Base-by-base conservation (phyloP, 2,113 vertebrate genomes). In the Apaloderma vittatum region DNA sequence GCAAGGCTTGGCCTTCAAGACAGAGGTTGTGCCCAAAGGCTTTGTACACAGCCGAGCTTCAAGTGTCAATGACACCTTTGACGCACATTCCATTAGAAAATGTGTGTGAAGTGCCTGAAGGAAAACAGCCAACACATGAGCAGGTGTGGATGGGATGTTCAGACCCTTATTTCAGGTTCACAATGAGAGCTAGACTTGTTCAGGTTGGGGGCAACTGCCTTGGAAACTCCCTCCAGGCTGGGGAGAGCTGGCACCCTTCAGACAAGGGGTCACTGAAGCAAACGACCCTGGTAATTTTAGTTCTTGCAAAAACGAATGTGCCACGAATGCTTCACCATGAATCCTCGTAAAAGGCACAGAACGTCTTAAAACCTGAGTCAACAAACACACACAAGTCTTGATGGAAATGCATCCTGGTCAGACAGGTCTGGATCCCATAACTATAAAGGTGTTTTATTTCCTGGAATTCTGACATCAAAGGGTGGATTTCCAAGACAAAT, bases 381-480 rank as follows among this genome's bases (percentile, higher is more conserved):
- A 93, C 80, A 49, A 88, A 51, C 55, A 65, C 88, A 73, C 52
- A 7, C 6, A 2, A 52, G 45, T 48, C 91, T 49, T 84, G 70
- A 27, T 94, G 93, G 79, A 96, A 97, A 89, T 48, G 82, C 55
- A 82, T 86, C 95, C 95, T 15, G 3, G 92, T 75, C 55, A 57
- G 97, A 95, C 87, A 85, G 66, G 97, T 97, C 98, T 98, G 97
- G 97, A 96, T 97, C 79, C 92, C 91, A 96, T 96, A 96, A 97
- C 97, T 93, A 96, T 93, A 95, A 97, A 98, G 98, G 98, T 98
- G 98, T 98, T 98, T 98, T 98, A 98, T 98, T 98, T 98, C 98
- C 98, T 98, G 98, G 94, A 97, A 95, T 97, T 77, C 89, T 93
- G 82, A 97, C 97, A 98, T 98, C 98, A 98, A 98, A 98, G 96